Evolutionary conservation across 1,140 invertebrate genomes (phyloP).

Genomic region (Laodelphax striatellus): DNA sequence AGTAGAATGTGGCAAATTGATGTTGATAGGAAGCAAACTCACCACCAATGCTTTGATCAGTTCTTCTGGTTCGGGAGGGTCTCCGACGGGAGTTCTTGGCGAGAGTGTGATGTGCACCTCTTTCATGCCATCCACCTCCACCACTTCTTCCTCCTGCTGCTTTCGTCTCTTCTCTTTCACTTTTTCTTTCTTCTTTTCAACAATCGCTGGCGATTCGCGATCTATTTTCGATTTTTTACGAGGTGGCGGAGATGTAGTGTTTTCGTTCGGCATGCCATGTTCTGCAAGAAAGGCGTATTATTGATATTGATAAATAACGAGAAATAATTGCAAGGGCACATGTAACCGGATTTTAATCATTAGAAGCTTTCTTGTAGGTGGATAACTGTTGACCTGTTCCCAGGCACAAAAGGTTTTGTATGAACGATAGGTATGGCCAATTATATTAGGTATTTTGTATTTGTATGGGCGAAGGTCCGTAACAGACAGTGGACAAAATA

Average conservation of each 20-base stretch:
- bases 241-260: conserved; percentile 10
- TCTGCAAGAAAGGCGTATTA: no score
- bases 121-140: conserved; percentile 55
- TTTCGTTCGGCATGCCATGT: neutral
- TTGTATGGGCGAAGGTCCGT: no score
- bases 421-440: no score
- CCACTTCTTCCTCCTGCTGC: conserved; percentile 40
- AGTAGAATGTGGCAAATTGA: no score
- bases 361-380: no score
- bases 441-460: no score
- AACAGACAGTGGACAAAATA: no score
- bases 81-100: conserved; percentile 58
- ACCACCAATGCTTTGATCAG: conserved; percentile 63
- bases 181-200: conserved; percentile 27
- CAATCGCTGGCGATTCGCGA: conserved; percentile 10
- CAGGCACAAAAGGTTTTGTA: no score
- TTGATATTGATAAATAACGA: no score
- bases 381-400: no score
- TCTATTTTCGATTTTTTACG: conserved; percentile 15
- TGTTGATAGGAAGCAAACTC: conserved; percentile 21
- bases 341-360: no score
- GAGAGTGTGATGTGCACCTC: conserved; percentile 62
- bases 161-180: conserved; percentile 11
- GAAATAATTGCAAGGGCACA: no score
- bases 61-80: conserved; percentile 81